Base-by-base conservation (phyloP, 2,888 invertebrate species). In the Brachypalpus laphriformis region DNA sequence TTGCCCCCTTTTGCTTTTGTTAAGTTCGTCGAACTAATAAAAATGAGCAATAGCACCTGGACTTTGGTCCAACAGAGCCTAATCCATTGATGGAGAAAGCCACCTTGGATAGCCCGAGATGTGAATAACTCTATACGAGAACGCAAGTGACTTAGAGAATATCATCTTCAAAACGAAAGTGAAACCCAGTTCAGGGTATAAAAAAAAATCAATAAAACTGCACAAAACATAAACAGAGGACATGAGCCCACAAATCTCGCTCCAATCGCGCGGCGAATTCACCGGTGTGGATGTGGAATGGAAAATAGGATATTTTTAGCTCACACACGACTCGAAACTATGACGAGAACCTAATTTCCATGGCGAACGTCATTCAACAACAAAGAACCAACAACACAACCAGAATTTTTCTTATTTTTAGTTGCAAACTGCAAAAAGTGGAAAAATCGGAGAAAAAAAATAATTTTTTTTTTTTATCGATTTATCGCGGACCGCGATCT, bases 401-500 rank as follows among this genome's bases (percentile, higher is more conserved):
- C 70, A 71, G 61, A 37, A 72, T 22, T 25, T 4, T 25, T 25
- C 14, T 72, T 37, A 80, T 80, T 80, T 80, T 80, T 63, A 63
- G 78, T 74, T 78, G 45, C 20, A 63, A 82, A 20, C 16, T 51
- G n/a, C 59, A 37, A 70, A 74, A 47, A n/a, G n/a, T 65, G 45
- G 70, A 37, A 70, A 74, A 75, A 71, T 59, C n/a, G n/a, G n/a
- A n/a, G n/a, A n/a, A n/a, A n/a, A n/a, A n/a, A n/a, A n/a, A n/a
- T n/a, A n/a, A n/a, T n/a, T n/a, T n/a, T n/a, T n/a, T n/a, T n/a
- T n/a, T n/a, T n/a, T n/a, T 85, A 85, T 85, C 80, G 85, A 85
- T 85, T 85, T 71, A 76, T 80, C 81, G 40, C 75, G 45, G 14
- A 11, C 40, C 51, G 80, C 51, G 80, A 80, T 59, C 71, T 49